phyloP scores from a whole-genome alignment of 2,113 vertebrate genomes.

The Oncorhynchus gorbuscha region DNA sequence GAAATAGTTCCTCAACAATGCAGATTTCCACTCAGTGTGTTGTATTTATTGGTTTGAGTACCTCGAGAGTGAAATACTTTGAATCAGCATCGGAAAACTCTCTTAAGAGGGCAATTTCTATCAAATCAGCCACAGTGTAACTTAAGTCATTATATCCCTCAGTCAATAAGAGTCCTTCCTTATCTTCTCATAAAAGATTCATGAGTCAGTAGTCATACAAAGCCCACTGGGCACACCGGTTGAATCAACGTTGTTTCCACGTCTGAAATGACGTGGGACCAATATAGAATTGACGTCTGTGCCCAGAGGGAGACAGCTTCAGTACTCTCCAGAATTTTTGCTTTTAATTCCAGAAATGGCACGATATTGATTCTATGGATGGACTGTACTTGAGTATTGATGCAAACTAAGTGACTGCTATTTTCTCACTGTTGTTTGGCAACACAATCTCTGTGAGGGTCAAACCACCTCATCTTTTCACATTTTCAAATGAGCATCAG shows the following conservation, averaged over 20 bases:
- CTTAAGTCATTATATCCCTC: too few species aligned
- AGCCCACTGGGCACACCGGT: not conserved
- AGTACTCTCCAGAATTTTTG: not conserved
- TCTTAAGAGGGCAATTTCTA: too few species aligned
- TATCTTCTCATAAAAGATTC: not conserved
- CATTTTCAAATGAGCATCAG: not conserved
- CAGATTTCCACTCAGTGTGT: slow-evolving; percentile 1
- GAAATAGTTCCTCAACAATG: not conserved
- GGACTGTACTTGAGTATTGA: not conserved
- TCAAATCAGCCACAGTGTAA: too few species aligned
- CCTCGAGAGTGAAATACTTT: not conserved
- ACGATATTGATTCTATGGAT: not conserved
- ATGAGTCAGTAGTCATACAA: not conserved
- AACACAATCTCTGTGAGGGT: not conserved
- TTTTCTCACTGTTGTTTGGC: not conserved
- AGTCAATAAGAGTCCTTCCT: too few species aligned
- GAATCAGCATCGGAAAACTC: too few species aligned
- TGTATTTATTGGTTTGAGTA: too few species aligned
- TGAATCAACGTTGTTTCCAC: too few species aligned
- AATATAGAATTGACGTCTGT: too few species aligned
- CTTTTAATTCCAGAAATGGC: not conserved
- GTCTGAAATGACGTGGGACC: too few species aligned
- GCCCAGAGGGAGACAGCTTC: too few species aligned
- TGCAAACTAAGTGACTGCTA: not conserved
- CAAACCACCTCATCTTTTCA: not conserved